Evolutionary conservation across 2,888 invertebrate species (phyloP), one percentile per base, ranked within the genome.

Genomic region (Sabellastarte sp.): DNA sequence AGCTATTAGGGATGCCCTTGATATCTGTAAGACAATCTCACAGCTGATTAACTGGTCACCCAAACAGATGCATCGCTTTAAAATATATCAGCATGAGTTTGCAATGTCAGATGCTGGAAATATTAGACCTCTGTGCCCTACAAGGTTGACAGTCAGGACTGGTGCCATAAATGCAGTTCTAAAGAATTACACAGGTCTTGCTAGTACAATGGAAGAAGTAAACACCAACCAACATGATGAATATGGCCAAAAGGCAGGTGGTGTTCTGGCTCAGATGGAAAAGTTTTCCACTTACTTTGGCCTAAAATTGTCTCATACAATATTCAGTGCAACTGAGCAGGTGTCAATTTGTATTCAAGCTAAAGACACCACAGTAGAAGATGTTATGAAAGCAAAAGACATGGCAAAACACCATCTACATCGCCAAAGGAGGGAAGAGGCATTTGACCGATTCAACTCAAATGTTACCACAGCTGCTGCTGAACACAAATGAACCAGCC

Each of bases 221-320:
- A 5, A 59, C 24, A n/a, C 5, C 20, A n/a, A 5, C 5, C 24
- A n/a, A n/a, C n/a, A 59, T 41, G 59, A 33, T 59, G 59, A 59
- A 3, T 59, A 59, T 59, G 41, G 50, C 28, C 20, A 15, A n/a
- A 3, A 30, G n/a, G 41, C 59, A 24, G 3, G n/a, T 41, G 59
- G 59, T 26, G 26, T 41, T 3, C 28, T 3, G 20, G 41, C 50
- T 26, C 5, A 29, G 15, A 24, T 59, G 50, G 24, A 59, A 10
- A 41, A 33, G 26, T 59, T 59, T 26, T 32, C 32, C 4, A 57
- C 57, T 3, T 57, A 20, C 24, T 57, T 57, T 57, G 57, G 57
- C 5, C 31, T 57, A 4, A 41, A 59, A 26, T 29, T 59, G n/a
- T 15, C 26, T 4, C 50, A 50, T 32, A 15, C 30, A 4, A 24